Evolutionary conservation across 1,140 invertebrate species (phyloP), one percentile per base, ranked within the genome.

Genomic region (Pomacea maculata): DNA sequence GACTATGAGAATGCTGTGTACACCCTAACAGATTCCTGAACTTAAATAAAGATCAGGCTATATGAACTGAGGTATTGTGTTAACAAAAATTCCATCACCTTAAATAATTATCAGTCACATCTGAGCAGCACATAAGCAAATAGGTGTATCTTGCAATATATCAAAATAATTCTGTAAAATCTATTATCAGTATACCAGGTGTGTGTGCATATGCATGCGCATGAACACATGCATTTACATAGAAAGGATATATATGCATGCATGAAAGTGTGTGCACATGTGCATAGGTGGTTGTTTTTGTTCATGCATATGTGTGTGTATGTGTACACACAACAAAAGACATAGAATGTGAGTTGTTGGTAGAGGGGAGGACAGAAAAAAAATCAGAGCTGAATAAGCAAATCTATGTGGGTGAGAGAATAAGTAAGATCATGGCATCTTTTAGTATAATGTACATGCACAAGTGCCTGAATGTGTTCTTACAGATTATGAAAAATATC

Each of bases 191-290:
- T 21, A 75, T 25, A n/a, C 10, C 25, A 29, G 34, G 45, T 75
- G 45, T 75, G 54, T 63, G 57, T 76, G 74, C 63, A 55, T 63
- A 63, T 76, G 55, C 45, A 63, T 34, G 74, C 57, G 15, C 34
- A 63, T 63, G n/a, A 61, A 55, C 74, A 63, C 45, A 21, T 63
- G 61, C 55, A 52, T 9, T 34, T 75, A 52, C 73, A 11, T 75
- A 14, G 5, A 17, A 17, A 54, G 25, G 45, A 54, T n/a, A 54
- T 73, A 12, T 21, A 57, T 75, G 8, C 54, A n/a, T 75, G 17
- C 54, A 57, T 57, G 54, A 3, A 57, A 15, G 73, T n/a, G 45
- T 75, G 73, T n/a, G 45, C n/a, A n/a, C 10, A 57, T 75, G 73
- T 55, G 45, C 57, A 21, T 54, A 57, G 52, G 29, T 29, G 70